phyloP scores from a whole-genome alignment of 2,113 vertebrate genomes.

The Terrapene triunguis region DNA sequence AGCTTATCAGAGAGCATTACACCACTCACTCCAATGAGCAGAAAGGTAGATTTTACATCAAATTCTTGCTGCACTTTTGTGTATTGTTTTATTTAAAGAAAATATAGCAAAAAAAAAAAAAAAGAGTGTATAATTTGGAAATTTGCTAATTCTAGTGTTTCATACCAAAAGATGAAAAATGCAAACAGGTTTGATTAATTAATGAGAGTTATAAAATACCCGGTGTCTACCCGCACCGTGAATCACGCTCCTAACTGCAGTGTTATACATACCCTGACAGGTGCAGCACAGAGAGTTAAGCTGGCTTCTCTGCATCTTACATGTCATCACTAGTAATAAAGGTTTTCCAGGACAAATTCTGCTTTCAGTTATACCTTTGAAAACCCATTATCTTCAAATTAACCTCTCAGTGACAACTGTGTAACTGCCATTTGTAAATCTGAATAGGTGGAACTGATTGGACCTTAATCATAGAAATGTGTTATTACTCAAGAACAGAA shows the following conservation, averaged over 20 bases:
- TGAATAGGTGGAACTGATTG: not conserved
- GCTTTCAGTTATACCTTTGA: not conserved
- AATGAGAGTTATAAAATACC: not conserved
- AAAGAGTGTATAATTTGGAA: not conserved
- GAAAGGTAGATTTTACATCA: not conserved
- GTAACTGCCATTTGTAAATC: not conserved
- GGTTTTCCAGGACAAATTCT: not conserved
- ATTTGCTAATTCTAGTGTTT: not conserved
- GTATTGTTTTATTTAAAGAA: not conserved
- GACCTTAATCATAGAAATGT: not conserved
- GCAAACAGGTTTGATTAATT: not conserved
- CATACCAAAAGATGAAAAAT: not conserved
- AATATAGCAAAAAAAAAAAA: not conserved
- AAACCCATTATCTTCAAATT: not conserved
- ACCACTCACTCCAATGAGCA: constrained; percentile 21
- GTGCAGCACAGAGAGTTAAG: not conserved
- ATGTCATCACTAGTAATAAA: not conserved
- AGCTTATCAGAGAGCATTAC: not conserved
- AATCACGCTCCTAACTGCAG: too few species aligned
- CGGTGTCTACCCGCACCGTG: too few species aligned
- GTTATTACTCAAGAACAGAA: too few species aligned
- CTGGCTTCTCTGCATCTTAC: not conserved
- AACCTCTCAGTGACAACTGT: not conserved
- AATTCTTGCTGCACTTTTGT: not conserved
- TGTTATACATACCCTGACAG: not conserved